Percentiles rank a stretch among this genome's conserved stretches.
These are phyloP conservation scores for Arctocebus calabarensis DNA, from an alignment of 2,797 vertebrate genomes.

Conservation along the genomic window DNA sequence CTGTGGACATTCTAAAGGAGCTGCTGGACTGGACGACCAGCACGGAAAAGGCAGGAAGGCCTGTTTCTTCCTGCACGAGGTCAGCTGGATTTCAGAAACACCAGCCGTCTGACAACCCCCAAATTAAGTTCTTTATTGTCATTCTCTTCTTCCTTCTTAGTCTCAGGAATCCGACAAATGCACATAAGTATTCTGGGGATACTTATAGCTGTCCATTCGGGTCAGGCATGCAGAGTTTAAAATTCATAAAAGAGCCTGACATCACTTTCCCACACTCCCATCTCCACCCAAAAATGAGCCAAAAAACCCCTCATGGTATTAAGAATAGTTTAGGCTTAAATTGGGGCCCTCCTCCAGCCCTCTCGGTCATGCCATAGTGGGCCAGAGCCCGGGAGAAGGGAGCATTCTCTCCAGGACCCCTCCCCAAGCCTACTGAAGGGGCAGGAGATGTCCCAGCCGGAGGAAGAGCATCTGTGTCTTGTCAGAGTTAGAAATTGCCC, in stretches of 20 bases:
- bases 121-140: not conserved
- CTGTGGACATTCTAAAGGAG: not conserved
- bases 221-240: not conserved
- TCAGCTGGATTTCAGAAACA: not conserved
- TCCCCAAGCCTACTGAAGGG: not conserved
- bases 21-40: not conserved
- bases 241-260: not conserved
- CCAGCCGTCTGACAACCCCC: not conserved
- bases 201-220: not conserved
- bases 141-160: not conserved
- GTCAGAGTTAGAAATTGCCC: constrained; percentile 67
- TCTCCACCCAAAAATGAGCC: not conserved
- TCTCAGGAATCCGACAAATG: not conserved
- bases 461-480: not conserved
- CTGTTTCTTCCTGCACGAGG: not conserved
- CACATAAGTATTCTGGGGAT: not conserved
- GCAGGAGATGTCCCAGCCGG: fast-evolving
- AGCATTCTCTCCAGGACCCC: not conserved
- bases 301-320: not conserved
- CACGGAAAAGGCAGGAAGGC: not conserved
- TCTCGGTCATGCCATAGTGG: not conserved
- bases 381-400: not conserved
- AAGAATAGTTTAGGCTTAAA: not conserved
- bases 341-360: not conserved
- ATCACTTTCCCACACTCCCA: not conserved